Conservation (phyloP, 2,797 vertebrate genomes). For the Amniataba percoides region DNA sequence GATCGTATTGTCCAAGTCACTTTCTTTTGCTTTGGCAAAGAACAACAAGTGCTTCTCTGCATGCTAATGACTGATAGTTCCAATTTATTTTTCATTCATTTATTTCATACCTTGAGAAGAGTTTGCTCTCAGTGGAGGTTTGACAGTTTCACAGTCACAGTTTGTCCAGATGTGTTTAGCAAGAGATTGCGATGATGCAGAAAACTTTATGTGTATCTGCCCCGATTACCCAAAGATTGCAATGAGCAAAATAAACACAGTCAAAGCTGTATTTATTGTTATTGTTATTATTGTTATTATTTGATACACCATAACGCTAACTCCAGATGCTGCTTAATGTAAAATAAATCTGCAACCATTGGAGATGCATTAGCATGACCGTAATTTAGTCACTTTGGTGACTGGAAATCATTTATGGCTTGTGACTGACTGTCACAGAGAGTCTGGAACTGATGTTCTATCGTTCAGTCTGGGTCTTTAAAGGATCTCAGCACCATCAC, state of each 20-base stretch:
- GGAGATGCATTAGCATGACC: conserved; percentile 21
- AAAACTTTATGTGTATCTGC: not conserved
- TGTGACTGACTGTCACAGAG: not conserved
- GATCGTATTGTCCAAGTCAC: conserved; percentile 2
- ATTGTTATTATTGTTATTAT: not conserved
- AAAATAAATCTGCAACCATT: conserved; percentile 16
- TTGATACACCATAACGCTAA: not conserved
- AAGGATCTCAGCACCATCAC: not conserved
- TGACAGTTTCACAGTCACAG: not conserved
- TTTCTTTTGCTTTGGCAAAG: not conserved
- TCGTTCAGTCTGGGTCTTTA: not conserved
- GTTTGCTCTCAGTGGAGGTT: conserved; percentile 1
- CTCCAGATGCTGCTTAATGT: not conserved
- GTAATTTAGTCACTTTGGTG: conserved; percentile 29
- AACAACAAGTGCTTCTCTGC: conserved; percentile 36
- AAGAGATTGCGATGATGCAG: not conserved
- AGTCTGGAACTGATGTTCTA: conserved; percentile 21
- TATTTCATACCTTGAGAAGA: not conserved
- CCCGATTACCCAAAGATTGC: not conserved
- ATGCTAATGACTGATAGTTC: conserved; percentile 14
- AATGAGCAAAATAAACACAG: not conserved
- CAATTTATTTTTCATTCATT: conserved; percentile 8
- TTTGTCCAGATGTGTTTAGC: not conserved
- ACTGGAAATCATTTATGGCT: conserved; percentile 52
- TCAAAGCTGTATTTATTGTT: not conserved